These are phyloP conservation scores for Dreissena polymorpha DNA, from an alignment of 1,140 invertebrate genomes.

Conservation along the genomic window DNA sequence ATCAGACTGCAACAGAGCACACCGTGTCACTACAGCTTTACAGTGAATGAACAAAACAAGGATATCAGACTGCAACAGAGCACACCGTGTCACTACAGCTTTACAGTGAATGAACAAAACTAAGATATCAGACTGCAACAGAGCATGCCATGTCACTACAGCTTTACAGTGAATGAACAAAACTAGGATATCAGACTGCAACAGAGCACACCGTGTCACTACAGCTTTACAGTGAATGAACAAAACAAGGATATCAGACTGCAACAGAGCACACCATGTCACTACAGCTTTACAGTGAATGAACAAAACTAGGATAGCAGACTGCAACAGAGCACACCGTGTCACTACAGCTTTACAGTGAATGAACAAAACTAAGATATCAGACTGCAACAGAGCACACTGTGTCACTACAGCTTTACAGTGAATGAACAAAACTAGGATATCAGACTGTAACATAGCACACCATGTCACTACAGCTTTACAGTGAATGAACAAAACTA, in stretches of 20 bases:
- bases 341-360: neutral
- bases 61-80: conserved; percentile 25
- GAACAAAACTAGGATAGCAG: neutral
- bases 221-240: neutral
- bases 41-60: neutral
- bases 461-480: neutral
- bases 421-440: neutral
- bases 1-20: conserved; percentile 26
- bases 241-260: conserved; percentile 14
- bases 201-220: neutral
- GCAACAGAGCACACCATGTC: conserved; percentile 4
- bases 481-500: too few species aligned
- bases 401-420: neutral
- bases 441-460: conserved; percentile 26
- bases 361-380: neutral
- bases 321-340: conserved; percentile 15
- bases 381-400: conserved; percentile 23
- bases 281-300: neutral
- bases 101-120: too few species aligned
- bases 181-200: conserved; percentile 14
- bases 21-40: neutral
- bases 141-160: neutral
- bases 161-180: too few species aligned
- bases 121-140: conserved; percentile 25
- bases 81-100: neutral